These are phyloP conservation scores for Scyliorhinus canicula DNA, from an alignment of 2,797 vertebrate species.

Conservation along the genomic window DNA sequence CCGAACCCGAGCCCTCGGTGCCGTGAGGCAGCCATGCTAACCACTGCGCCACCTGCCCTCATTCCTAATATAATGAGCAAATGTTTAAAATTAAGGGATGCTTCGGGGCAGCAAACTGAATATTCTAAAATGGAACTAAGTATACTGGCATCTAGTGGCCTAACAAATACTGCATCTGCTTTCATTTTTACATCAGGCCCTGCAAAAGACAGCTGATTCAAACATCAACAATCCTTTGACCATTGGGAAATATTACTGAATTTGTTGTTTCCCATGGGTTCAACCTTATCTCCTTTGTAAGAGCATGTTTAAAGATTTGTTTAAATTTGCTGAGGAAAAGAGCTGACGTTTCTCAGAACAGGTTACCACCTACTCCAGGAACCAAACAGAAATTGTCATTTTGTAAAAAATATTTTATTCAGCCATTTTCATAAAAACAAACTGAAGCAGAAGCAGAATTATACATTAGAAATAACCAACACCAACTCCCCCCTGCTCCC, in stretches of 20 bases:
- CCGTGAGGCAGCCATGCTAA: too few species aligned
- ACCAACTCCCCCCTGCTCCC: too few species aligned
- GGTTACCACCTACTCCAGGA: not conserved
- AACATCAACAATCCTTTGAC: not conserved
- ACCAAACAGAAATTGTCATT: not conserved
- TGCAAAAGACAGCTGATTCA: not conserved
- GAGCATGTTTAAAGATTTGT: not conserved
- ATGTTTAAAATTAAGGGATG: not conserved
- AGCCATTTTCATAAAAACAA: too few species aligned
- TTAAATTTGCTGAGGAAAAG: not conserved
- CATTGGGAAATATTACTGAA: not conserved
- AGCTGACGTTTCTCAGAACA: not conserved
- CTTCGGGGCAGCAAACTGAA: not conserved
- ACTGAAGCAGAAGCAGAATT: too few species aligned
- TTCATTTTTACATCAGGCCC: not conserved
- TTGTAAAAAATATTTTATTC: too few species aligned
- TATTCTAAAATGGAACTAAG: not conserved
- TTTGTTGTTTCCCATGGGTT: not conserved
- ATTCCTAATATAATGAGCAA: too few species aligned
- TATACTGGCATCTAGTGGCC: constrained; percentile 14
- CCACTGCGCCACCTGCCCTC: too few species aligned
- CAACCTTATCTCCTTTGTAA: not conserved
- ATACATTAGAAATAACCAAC: too few species aligned
- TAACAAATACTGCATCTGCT: not conserved
- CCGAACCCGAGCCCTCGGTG: too few species aligned